Percentiles rank a stretch among this genome's conserved stretches.
Conservation (phyloP, 1,140 invertebrate genomes). For the Apis mellifera region Amel_HAv3.1 CM009932.2:8032001-8032500, state of each 20-base stretch:
- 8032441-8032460: no score
- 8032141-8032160: neutral
- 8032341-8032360: no score
- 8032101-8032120: neutral
- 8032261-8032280: no score
- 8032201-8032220: neutral
- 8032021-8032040: constrained; percentile 49
- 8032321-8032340: no score
- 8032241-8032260: neutral
- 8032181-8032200: neutral
- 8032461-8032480: no score
- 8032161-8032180: neutral
- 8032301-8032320: no score
- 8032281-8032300: no score
- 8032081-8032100: neutral
- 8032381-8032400: no score
- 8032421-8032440: no score
- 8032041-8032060: constrained; percentile 44
- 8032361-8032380: no score
- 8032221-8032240: neutral
- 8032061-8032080: constrained; percentile 37
- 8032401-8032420: no score
- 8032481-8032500: no score
- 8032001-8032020: constrained; percentile 68
- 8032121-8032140: neutral